Conservation (phyloP, 1,140 invertebrate species). For the Xylocopa sonorina region DNA sequence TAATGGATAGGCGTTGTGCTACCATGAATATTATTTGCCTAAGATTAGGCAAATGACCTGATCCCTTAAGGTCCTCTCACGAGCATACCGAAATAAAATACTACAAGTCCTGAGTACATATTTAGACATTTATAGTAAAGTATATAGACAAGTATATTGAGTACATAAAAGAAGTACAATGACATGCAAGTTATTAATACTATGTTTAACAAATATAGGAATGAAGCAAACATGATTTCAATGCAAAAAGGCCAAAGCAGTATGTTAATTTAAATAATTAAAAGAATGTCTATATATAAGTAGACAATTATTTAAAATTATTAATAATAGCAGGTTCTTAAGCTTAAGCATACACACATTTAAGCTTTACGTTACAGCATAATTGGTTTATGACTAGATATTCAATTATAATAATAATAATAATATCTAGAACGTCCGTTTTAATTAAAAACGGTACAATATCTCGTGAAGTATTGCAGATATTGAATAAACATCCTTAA, state of each 20-base stretch:
- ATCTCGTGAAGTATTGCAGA: too few relatives aligned
- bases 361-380: slow-evolving; percentile 8
- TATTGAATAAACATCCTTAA: too few relatives aligned
- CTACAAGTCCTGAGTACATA: background rate
- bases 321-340: slow-evolving; percentile 5
- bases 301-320: slow-evolving; percentile 5
- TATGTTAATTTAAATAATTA: background rate
- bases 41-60: too few relatives aligned
- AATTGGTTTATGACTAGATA: slow-evolving; percentile 2
- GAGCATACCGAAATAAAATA: too few relatives aligned
- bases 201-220: background rate
- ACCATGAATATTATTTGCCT: too few relatives aligned
- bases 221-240: background rate
- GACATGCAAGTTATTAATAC: slow-evolving; percentile 14
- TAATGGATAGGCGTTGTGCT: too few relatives aligned
- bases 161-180: background rate
- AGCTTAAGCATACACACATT: slow-evolving; percentile 1
- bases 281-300: background rate
- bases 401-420: too few relatives aligned
- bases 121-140: background rate
- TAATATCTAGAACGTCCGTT: background rate
- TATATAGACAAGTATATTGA: too few relatives aligned
- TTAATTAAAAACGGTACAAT: too few relatives aligned
- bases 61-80: too few relatives aligned
- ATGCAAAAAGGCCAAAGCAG: background rate